phyloP scores from a whole-genome alignment of 2,113 vertebrate species.

The Agelaius tricolor region DNA sequence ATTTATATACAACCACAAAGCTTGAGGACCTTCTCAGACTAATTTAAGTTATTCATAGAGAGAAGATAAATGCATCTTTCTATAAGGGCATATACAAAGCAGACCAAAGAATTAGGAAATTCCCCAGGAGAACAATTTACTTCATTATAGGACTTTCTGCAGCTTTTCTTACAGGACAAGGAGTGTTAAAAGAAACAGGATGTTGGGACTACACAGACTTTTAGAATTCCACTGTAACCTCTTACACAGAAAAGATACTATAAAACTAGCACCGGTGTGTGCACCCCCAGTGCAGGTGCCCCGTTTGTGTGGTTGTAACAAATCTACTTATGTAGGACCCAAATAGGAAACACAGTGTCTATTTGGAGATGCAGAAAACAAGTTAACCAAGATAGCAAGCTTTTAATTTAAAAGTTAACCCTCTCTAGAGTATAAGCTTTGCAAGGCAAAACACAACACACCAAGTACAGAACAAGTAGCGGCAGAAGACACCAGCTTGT shows the following conservation, averaged over 20 bases:
- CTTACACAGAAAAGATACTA: background rate
- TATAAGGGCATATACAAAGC: background rate
- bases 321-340: background rate
- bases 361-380: conserved; percentile 1
- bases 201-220: background rate
- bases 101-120: background rate
- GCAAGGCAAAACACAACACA: background rate
- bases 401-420: background rate
- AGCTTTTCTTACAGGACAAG: background rate
- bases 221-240: background rate
- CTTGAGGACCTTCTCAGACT: background rate
- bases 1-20: accelerated
- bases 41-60: background rate
- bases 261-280: accelerated
- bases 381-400: background rate
- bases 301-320: background rate
- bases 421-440: background rate
- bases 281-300: accelerated
- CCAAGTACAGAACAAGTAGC: background rate
- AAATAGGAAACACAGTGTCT: background rate
- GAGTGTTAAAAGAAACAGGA: background rate
- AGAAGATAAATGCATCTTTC: background rate
- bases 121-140: background rate
- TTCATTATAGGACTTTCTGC: background rate
- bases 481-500: background rate